Base-by-base conservation (phyloP, 2,797 vertebrate species). In the Megalops cyprinoides region DNA sequence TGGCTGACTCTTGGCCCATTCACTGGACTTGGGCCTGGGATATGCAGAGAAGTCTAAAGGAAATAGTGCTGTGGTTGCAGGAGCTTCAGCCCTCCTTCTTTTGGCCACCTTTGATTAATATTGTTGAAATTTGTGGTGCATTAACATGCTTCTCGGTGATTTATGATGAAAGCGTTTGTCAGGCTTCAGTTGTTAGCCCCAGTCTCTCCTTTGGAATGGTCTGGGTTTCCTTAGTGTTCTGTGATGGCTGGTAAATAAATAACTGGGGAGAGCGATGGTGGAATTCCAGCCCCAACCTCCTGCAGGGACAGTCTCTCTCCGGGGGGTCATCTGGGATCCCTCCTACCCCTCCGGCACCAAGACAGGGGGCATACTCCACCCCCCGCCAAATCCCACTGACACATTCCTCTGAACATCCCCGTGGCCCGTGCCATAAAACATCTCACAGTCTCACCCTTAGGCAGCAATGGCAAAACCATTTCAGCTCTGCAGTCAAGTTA, bases 191-290 rank as follows among this genome's bases (percentile, higher is more conserved):
- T 46, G 20, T 74, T 74, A 31, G 49, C 69, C 5, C 56, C 8
- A 0, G 28, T 65, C 10, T 65, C 71, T 37, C 73, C 56, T 25
- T 48, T 37, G 55, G 39, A 39, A 49, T 14, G 46, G 10, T 51
- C 79, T 69, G 79, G 71, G 65, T 78, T 39, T 81, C 55, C 79
- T 80, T 39, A 74, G 51, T 51, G 39, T 69, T 79, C 31, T 71
- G 34, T 79, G 78, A 34, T 51, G 60, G 82, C 73, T 85, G 83
- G 77, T 82, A 78, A 86, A 87, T 76, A 62, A 83, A 67, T 87
- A 84, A 85, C 79, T 81, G 76, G 78, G 34, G 51, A 44, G 82
- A 77, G 18, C 80, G 76, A 82, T 49, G 80, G 67, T 82, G 76
- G 81, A 51, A 82, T 82, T 85, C 76, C 34, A 53, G 14, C 55